Evolutionary conservation across 2,113 vertebrate species (phyloP).

Genomic region (Setophaga kirtlandii): DNA sequence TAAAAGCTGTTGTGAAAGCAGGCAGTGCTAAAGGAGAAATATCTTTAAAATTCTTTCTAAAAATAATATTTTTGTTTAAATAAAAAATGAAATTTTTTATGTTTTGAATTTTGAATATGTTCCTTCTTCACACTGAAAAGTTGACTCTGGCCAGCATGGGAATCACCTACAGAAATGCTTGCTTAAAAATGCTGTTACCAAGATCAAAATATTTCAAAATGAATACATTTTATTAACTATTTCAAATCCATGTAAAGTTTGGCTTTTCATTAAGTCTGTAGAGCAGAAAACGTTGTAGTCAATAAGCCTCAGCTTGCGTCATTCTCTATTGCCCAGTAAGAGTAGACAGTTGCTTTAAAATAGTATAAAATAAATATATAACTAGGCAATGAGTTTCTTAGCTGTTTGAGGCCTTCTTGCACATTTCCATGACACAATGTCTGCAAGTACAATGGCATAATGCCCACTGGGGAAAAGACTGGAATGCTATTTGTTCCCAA

Average conservation of each 20-base stretch:
- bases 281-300: neutral
- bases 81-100: too few species aligned
- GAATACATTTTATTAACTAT: neutral
- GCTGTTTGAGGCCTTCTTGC: slow-evolving; percentile 33
- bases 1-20: neutral
- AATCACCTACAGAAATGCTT: neutral
- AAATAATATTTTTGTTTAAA: neutral
- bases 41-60: neutral
- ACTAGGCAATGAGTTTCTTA: slow-evolving; percentile 4
- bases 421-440: slow-evolving; percentile 58
- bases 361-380: neutral
- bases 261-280: neutral
- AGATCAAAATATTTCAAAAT: neutral
- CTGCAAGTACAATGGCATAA: slow-evolving; percentile 57
- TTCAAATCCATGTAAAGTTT: neutral
- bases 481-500: slow-evolving; percentile 61
- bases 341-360: neutral
- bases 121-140: neutral
- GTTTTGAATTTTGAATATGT: neutral
- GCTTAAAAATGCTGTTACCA: neutral
- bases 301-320: neutral
- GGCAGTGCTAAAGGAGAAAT: neutral
- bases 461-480: slow-evolving; percentile 58
- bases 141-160: neutral
- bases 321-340: neutral